A percentile compares a stretch with the other conserved stretches of the same genome.
These are phyloP conservation scores for Mobula hypostoma DNA, from an alignment of 2,113 vertebrate genomes.

Conservation along the genomic window DNA sequence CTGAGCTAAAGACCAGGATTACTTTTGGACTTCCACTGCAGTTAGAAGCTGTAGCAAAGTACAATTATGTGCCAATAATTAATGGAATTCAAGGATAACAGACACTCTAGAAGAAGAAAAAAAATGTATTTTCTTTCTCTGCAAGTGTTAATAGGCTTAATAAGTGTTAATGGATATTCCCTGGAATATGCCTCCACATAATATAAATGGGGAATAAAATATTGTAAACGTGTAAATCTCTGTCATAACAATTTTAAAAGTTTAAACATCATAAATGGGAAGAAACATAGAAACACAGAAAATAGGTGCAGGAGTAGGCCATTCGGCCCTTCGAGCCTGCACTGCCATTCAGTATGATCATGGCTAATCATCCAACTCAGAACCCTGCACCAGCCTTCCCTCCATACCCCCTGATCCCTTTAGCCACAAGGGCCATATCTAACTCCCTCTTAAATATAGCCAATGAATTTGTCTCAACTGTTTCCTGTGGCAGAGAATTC, in stretches of 20 bases:
- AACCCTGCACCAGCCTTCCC: too few species aligned
- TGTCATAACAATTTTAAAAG: neutral
- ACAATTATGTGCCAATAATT: neutral
- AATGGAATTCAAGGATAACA: neutral
- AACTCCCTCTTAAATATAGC: too few species aligned
- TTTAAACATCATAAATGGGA: neutral
- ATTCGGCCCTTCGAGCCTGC: too few species aligned
- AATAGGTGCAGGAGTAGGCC: too few species aligned
- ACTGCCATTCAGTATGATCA: too few species aligned
- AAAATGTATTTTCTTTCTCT: neutral
- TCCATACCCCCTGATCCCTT: too few species aligned
- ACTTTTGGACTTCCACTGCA: neutral
- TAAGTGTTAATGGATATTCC: neutral
- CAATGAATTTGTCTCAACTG: too few species aligned
- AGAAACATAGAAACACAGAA: too few species aligned
- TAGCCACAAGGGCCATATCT: too few species aligned
- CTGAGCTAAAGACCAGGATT: neutral
- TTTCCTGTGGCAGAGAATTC: too few species aligned
- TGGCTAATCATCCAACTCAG: too few species aligned
- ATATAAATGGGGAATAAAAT: neutral
- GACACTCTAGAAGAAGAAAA: neutral
- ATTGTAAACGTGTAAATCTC: neutral
- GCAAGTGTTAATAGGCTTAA: neutral
- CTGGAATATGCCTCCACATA: neutral
- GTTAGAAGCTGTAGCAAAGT: neutral